Base-by-base conservation (phyloP, 37 sponge, comb jelly and placozoan species). In the Cliona cf. orientalis region DNA sequence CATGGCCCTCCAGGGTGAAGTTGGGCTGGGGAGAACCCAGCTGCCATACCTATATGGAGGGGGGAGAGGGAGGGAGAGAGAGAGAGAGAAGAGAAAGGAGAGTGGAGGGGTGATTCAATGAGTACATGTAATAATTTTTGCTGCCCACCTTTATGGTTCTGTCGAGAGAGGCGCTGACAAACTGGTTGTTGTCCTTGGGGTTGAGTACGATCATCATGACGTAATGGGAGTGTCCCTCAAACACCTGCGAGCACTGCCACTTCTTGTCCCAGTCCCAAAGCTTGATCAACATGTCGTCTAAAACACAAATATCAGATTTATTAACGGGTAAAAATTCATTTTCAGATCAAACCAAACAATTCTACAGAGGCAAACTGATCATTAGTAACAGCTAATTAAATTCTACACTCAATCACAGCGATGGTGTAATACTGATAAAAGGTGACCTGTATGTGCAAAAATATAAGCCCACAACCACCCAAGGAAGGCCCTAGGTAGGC, bases 181-280 rank as follows among this genome's bases (percentile, higher is more conserved):
- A 98, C 73, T 91, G 96, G 92, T 98, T 98, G 89, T 86, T 95
- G 82, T 98, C 99, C 74, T 98, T 98, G 35, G 99, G 99, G 82
- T 98, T 98, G 80, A 98, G 78, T 11, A 93, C 99, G 33, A 98
- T 89, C 87, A 94, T 94, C 99, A 98, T 98, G 74, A 98, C 96
- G 66, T 96, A 98, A 70, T 98, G 99, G 46, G 91, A 69, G 89
- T 98, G 99, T 23, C 99, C 99, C 71, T 98, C 99, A 68, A 98
- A 96, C 35, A 92, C 91, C 58, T 98, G 99, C 19, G 80, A 70
- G 67, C 92, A 94, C 43, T 85, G 64, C 96, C 96, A 95, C 65
- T 90, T 85, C 83, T 98, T 98, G 31, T 94, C 97, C 99, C 99
- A 98, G 85, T 98, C 99, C 99, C 99, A 98, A 23, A 98, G 81